These are phyloP conservation scores for Gila robusta DNA, from an alignment of 2,797 vertebrate species.

Conservation along the genomic window DNA sequence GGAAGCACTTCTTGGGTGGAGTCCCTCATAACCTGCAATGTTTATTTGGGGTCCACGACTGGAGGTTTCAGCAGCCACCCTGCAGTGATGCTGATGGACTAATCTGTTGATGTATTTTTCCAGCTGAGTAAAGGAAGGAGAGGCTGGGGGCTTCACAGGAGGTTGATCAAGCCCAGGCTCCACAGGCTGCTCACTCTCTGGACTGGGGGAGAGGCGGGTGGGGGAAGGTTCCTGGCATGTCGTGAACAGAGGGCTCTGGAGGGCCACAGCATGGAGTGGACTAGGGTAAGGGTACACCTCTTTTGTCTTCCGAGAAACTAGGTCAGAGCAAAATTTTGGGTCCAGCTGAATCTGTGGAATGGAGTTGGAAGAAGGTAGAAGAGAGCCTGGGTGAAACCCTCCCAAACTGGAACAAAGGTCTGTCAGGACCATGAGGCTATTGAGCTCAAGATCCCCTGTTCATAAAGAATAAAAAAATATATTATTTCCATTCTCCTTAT, in stretches of 20 bases:
- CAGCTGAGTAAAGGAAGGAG: constrained; percentile 74
- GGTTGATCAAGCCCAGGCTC: constrained; percentile 59
- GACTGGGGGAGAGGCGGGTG: constrained; percentile 60
- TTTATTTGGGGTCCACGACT: constrained; percentile 55
- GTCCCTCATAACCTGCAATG: constrained; percentile 76
- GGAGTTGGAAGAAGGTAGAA: constrained; percentile 68
- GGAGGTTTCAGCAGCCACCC: constrained; percentile 58
- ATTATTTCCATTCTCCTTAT: not conserved
- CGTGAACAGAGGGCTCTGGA: constrained; percentile 86
- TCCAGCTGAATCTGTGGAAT: constrained; percentile 75
- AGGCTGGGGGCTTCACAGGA: constrained; percentile 40
- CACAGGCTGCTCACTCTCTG: constrained; percentile 68
- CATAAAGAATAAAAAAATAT: constrained; percentile 11
- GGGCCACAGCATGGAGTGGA: constrained; percentile 85
- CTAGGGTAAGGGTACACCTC: constrained; percentile 87
- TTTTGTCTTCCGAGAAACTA: constrained; percentile 83
- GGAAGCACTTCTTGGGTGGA: constrained; percentile 75
- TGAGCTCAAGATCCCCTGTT: constrained; percentile 76
- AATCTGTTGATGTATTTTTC: constrained; percentile 85
- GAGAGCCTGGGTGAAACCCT: constrained; percentile 68
- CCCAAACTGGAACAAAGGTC: constrained; percentile 77
- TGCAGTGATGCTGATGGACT: constrained; percentile 78
- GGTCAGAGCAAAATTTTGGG: constrained; percentile 80
- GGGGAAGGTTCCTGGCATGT: constrained; percentile 72
- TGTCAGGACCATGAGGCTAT: constrained; percentile 76